A percentile compares a stretch with the other conserved stretches of the same genome.
Conservation (phyloP, 2,113 vertebrate species). For the Esox niger region DNA sequence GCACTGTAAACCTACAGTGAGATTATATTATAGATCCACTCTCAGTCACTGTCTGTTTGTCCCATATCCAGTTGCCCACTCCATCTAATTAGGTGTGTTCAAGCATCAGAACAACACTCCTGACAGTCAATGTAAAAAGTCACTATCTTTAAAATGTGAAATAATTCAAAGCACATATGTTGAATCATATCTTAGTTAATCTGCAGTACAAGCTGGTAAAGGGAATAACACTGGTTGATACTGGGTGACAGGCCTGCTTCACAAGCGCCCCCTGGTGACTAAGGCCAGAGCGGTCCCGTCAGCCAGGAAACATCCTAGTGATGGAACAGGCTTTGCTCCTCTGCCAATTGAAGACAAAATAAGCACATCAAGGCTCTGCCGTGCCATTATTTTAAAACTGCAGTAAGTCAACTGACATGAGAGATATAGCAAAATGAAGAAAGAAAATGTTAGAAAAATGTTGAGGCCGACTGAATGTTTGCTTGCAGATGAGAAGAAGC, state of each 20-base stretch:
- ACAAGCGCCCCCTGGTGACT: not conserved
- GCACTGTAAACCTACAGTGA: too few species aligned
- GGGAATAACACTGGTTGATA: not conserved
- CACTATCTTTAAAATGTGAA: slow-evolving; percentile 22
- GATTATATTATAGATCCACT: not conserved
- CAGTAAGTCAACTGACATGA: not conserved
- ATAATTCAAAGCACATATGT: slow-evolving; percentile 28
- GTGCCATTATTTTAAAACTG: not conserved
- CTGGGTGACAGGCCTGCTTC: not conserved
- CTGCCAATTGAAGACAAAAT: too few species aligned
- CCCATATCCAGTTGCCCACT: slow-evolving; percentile 47
- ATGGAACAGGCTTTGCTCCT: too few species aligned
- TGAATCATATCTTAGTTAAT: slow-evolving; percentile 23
- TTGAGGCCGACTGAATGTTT: not conserved
- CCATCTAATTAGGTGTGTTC: slow-evolving; percentile 10
- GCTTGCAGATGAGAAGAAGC: not conserved
- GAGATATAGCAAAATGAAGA: not conserved
- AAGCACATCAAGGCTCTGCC: too few species aligned
- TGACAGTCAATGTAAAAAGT: slow-evolving; percentile 39
- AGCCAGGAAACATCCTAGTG: not conserved
- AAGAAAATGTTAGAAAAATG: not conserved
- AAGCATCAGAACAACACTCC: slow-evolving; percentile 21
- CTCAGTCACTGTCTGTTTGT: slow-evolving; percentile 21
- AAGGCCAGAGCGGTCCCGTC: not conserved
- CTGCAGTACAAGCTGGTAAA: not conserved